Base-by-base conservation (phyloP, 2,888 invertebrate genomes). In the Lutraria lutraria region DNA sequence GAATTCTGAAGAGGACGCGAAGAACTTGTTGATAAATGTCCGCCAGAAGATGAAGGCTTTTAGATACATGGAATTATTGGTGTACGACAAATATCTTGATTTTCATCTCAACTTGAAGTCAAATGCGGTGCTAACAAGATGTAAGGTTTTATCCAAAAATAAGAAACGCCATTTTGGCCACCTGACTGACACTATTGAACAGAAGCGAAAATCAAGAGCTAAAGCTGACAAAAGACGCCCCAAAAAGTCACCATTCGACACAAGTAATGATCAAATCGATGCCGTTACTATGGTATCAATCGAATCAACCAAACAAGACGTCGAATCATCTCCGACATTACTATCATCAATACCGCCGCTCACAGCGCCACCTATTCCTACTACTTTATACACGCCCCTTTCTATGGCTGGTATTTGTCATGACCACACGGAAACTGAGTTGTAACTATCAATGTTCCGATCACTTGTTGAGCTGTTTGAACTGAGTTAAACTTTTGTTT, bases 41-140 rank as follows among this genome's bases (percentile, higher is more conserved):
- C 89, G 90, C 15, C 88, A 92, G 52, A 91, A 90, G 72, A 91
- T 93, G 72, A 90, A 76, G 76, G 93, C 93, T 43, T 90, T 94
- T 13, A 90, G 93, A 15, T 88, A 90, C 81, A 87, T 94, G n/a
- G 94, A 94, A 80, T 87, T 94, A 10, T 80, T 94, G 60, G 92
- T 93, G 3, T 93, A 91, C 87, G 90, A 90, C 83, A 90, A 89
- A 79, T 90, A 89, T 52, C 52, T 92, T 3, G 91, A 92, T 31
- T 63, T 72, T n/a, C 87, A 89, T 56, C 88, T 91, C 52, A 68
- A 83, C 25, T 15, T 90, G 2, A 90, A 90, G 31, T 87, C 81
- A 0, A 86, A 76, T 31, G 52, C 79, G 0, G 80, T 92, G 0
- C 87, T 86, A 63, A 85, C 85, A 80, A 80, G 81, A 31, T 76